Evolutionary conservation across 1,140 invertebrate genomes (phyloP).

Genomic region (Drosophila pectinifera): DNA sequence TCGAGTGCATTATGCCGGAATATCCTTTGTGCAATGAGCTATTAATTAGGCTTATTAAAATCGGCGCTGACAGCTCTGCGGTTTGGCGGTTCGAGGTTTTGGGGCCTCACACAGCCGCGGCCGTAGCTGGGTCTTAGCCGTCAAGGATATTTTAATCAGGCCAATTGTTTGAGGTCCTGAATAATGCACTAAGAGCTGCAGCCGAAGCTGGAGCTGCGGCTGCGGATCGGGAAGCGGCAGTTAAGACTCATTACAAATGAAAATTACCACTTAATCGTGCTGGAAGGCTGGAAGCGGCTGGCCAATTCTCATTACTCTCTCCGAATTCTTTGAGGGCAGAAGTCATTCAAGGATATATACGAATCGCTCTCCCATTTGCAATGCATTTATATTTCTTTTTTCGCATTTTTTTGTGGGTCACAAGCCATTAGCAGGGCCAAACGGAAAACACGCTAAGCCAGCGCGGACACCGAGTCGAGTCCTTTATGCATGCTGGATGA

Average conservation of each 20-base stretch:
- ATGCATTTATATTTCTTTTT: constrained; percentile 19
- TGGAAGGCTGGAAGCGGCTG: constrained; percentile 43
- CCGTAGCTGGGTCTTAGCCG: constrained; percentile 24
- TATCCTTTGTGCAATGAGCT: constrained; percentile 50
- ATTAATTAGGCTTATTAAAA: constrained; percentile 82
- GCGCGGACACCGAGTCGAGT: constrained; percentile 38
- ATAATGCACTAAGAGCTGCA: constrained; percentile 56
- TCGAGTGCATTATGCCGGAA: constrained; percentile 38
- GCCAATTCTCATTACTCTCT: constrained; percentile 36
- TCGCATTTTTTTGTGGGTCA: constrained; percentile 29
- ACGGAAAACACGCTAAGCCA: constrained; percentile 48
- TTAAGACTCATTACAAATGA: constrained; percentile 73
- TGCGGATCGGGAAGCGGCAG: constrained; percentile 23
- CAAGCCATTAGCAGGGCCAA: constrained; percentile 62
- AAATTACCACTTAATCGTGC: constrained; percentile 80
- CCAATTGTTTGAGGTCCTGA: constrained; percentile 70
- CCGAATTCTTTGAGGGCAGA: constrained; percentile 46
- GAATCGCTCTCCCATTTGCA: constrained; percentile 16
- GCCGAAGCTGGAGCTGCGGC: neutral
- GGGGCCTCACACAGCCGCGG: constrained; percentile 14
- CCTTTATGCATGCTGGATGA: constrained; percentile 77
- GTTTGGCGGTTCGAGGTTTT: constrained; percentile 46
- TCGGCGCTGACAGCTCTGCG: constrained; percentile 68
- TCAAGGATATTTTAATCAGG: constrained; percentile 80
- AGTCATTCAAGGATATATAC: constrained; percentile 60